phyloP scores from a whole-genome alignment of 2,113 vertebrate species.

The Burhinus bistriatus region DNA sequence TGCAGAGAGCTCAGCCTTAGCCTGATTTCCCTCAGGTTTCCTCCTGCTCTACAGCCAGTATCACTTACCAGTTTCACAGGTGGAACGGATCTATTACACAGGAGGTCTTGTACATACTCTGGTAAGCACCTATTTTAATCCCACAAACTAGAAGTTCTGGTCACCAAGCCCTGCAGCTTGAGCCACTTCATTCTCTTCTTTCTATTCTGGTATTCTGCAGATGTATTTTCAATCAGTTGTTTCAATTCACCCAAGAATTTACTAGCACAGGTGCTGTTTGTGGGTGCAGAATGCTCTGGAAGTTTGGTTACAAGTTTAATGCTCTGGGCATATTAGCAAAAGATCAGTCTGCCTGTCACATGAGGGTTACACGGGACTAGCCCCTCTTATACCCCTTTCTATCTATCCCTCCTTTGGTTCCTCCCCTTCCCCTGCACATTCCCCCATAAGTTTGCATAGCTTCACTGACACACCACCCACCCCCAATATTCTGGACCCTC shows the following conservation, averaged over 20 bases:
- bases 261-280: background rate
- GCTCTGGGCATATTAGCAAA: background rate
- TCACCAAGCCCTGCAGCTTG: background rate
- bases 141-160: background rate
- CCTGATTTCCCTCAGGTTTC: background rate
- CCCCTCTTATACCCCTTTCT: background rate
- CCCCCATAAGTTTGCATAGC: no score
- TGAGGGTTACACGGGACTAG: background rate
- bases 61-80: background rate
- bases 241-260: background rate
- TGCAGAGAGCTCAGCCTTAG: background rate
- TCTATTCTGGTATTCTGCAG: background rate
- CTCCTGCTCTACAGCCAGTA: background rate
- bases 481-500: background rate
- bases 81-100: background rate
- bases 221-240: background rate
- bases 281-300: background rate
- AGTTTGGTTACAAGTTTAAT: background rate
- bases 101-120: background rate
- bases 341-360: background rate
- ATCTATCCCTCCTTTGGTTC: background rate
- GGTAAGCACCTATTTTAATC: background rate
- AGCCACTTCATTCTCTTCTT: background rate
- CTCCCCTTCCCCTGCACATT: background rate
- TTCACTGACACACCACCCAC: background rate